Base-by-base conservation (phyloP, 2,113 vertebrate genomes). In the Pseudopipra pipra region DNA sequence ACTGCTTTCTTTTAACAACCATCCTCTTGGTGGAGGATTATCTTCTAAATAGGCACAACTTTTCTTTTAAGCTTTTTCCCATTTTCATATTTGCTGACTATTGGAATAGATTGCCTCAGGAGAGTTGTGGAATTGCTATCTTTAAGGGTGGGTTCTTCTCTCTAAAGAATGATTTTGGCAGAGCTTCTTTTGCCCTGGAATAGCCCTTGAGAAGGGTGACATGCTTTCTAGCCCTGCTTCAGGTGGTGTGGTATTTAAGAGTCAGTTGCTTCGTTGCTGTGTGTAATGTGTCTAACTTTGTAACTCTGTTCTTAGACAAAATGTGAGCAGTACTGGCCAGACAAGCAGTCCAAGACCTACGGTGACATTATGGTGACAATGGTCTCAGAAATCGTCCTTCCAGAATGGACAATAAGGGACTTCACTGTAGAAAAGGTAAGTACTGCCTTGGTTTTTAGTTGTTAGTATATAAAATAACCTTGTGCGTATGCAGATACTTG, bases 251-350 rank as follows among this genome's bases (percentile, higher is more conserved):
- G 67, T 77, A 55, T 24, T 61, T 74, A 62, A 23, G 16, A 24
- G 31, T 67, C 25, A 43, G 9, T 27, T 81, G 39, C 22, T 74
- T 66, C 1, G 1, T 56, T 88, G 35, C 30, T 71, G 11, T 62
- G 37, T 88, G 49, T 61, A 27, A 39, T 9, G 3, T 55, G 20
- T 39, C 33, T 65, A 51, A 90, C 8, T 21, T 80, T 74, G 8
- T 81, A 70, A 90, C 39, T 88, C 94, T 89, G 43, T 61, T 96
- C 93, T 47, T 87, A 99, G 99, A 98, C 99, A 31, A 99, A 99
- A 98, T 99, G 99, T 98, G 99, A 99, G 90, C 98, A 99, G 73
- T 99, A 99, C 96, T 99, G 99, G 99, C 98, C 98, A 52, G 94
- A 97, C 46, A 96, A 98, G 59, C 93, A 98, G n/a, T 80, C 96